These are phyloP conservation scores for Gallinago jamesoni DNA, from an alignment of 2,113 vertebrate genomes.

Conservation along the genomic window DNA sequence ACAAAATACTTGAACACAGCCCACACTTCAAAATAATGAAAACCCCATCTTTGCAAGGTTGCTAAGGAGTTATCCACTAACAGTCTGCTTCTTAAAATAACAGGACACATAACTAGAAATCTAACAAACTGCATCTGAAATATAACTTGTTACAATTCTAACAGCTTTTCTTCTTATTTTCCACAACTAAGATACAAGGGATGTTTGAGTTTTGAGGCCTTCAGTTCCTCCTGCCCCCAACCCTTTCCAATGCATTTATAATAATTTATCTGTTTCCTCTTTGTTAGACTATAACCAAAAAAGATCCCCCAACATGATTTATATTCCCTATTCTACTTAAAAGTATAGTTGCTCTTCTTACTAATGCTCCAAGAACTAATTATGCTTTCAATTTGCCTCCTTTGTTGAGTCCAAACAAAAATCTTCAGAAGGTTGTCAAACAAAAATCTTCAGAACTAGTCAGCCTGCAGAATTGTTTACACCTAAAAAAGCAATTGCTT, in stretches of 20 bases:
- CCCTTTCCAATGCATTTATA: background rate
- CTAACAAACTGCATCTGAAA: background rate
- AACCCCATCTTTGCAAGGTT: background rate
- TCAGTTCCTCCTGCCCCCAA: background rate
- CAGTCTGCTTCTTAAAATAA: background rate
- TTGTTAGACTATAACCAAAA: background rate
- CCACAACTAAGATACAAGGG: background rate
- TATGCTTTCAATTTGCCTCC: background rate
- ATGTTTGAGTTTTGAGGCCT: background rate
- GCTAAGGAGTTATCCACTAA: background rate
- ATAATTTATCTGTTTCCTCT: background rate
- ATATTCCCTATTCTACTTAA: background rate
- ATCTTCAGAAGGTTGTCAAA: background rate
- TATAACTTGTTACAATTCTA: background rate
- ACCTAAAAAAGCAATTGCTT: background rate
- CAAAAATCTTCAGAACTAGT: background rate
- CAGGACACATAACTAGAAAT: background rate
- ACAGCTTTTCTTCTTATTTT: background rate
- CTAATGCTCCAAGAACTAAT: background rate
- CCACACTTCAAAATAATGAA: background rate
- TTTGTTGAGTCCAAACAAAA: background rate
- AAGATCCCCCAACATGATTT: background rate
- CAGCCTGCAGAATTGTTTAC: background rate
- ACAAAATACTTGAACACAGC: background rate
- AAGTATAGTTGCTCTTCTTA: background rate